These are phyloP conservation scores for Pyrocephalus nanus DNA, from an alignment of 2,797 vertebrate genomes.

Conservation along the genomic window DNA sequence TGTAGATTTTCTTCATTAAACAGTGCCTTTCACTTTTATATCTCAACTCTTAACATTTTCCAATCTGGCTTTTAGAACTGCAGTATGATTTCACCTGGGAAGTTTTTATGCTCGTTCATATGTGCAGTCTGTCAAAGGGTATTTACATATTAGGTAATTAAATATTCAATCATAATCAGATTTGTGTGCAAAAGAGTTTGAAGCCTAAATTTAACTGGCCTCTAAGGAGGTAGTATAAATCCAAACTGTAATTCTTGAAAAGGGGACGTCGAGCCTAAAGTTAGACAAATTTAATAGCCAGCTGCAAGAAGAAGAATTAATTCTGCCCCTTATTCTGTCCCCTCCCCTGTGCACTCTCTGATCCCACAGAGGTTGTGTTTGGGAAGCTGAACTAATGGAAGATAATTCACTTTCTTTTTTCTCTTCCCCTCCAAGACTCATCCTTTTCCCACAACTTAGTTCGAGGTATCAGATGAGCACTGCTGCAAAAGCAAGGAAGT, in stretches of 20 bases:
- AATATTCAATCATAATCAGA: neutral
- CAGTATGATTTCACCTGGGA: neutral
- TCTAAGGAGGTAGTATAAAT: neutral
- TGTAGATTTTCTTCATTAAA: neutral
- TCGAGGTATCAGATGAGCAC: neutral
- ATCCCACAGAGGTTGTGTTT: neutral
- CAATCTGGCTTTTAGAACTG: neutral
- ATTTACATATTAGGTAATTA: neutral
- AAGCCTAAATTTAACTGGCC: neutral
- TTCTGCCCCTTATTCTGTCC: neutral
- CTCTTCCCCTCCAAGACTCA: neutral
- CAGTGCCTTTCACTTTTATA: neutral
- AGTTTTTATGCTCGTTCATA: neutral
- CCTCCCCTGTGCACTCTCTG: neutral
- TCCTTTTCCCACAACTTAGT: neutral
- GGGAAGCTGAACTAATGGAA: neutral
- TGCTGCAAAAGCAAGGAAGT: neutral
- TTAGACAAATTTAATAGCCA: neutral
- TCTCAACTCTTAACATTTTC: neutral
- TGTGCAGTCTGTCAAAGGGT: neutral
- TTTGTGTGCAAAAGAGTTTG: neutral
- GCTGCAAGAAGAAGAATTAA: neutral
- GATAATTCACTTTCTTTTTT: neutral
- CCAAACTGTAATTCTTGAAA: neutral
- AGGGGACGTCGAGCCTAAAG: neutral